Percentiles rank a stretch among this genome's conserved stretches.
phyloP scores from a whole-genome alignment of 2,888 invertebrate genomes.

The Drosophila acutilabella region DNA sequence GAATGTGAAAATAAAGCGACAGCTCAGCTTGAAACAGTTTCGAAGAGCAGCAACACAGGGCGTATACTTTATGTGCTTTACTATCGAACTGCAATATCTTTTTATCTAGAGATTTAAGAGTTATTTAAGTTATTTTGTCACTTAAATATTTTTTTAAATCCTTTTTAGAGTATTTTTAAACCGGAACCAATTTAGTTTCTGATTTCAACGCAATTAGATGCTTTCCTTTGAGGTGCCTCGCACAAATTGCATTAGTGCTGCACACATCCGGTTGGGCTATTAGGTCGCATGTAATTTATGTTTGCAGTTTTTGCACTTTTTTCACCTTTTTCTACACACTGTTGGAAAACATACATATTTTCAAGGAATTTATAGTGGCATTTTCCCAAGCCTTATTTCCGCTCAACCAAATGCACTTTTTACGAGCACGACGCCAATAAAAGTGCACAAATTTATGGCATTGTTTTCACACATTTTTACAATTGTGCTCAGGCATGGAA shows the following conservation, averaged over 20 bases:
- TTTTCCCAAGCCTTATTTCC: conserved; percentile 19
- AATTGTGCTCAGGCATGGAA: not conserved
- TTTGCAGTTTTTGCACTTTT: conserved; percentile 31
- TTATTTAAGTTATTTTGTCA: too few species aligned
- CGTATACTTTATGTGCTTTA: not conserved
- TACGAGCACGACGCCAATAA: conserved; percentile 41
- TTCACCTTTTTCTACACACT: conserved; percentile 4
- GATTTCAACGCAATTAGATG: not conserved
- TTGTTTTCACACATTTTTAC: conserved; percentile 16
- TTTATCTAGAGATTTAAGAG: too few species aligned
- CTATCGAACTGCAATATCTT: too few species aligned
- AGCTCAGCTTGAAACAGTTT: conserved; percentile 1
- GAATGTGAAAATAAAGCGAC: conserved; percentile 33
- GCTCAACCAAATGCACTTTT: conserved; percentile 32
- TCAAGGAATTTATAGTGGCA: conserved; percentile 4
- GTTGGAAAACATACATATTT: conserved; percentile 2
- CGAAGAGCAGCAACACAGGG: not conserved
- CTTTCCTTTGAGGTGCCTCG: not conserved
- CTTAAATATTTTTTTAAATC: too few species aligned
- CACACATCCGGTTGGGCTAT: conserved; percentile 44
- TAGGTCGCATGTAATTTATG: conserved; percentile 46
- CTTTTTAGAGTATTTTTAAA: too few species aligned
- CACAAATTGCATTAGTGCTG: conserved; percentile 65
- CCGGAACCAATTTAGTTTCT: not conserved
- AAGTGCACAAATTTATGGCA: conserved; percentile 43